A percentile compares a stretch with the other conserved stretches of the same genome.
phyloP scores from a whole-genome alignment of 2,797 vertebrate species.

The Lemur catta region DNA sequence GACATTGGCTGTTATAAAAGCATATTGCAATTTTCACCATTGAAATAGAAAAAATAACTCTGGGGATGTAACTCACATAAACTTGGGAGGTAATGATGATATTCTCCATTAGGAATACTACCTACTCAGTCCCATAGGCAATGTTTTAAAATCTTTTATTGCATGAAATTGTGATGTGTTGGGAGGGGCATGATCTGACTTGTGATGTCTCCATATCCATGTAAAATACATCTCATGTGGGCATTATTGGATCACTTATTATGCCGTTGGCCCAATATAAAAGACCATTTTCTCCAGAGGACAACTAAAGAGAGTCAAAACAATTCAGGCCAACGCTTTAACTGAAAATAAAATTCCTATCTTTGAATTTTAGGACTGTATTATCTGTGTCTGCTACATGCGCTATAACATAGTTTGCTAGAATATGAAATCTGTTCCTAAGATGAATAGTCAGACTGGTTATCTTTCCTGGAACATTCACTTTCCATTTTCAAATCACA shows the following conservation, averaged over 20 bases:
- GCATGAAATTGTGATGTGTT: background rate
- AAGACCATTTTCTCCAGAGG: background rate
- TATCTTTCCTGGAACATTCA: constrained; percentile 53
- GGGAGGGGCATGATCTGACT: background rate
- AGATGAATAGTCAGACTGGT: constrained; percentile 54
- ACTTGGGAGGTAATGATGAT: background rate
- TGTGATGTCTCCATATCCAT: background rate
- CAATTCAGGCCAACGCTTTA: background rate
- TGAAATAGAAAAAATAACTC: background rate
- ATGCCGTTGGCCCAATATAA: background rate
- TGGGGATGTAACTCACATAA: background rate
- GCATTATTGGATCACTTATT: background rate
- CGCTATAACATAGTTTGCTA: constrained; percentile 53
- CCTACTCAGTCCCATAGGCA: background rate
- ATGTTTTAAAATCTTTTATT: constrained; percentile 19
- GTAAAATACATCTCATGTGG: background rate
- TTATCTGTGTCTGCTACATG: constrained; percentile 9
- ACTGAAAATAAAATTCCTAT: background rate
- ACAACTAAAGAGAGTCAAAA: background rate
- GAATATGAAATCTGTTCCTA: constrained; percentile 63
- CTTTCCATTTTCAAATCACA: constrained; percentile 59
- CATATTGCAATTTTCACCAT: background rate
- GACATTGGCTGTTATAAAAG: background rate
- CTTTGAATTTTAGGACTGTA: constrained; percentile 54
- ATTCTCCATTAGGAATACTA: background rate